Percentiles rank a stretch among this genome's conserved stretches.
phyloP scores from a whole-genome alignment of 30 jellyfish, hydroid and myxozoan genomes.

The Mastigias papua region DNA sequence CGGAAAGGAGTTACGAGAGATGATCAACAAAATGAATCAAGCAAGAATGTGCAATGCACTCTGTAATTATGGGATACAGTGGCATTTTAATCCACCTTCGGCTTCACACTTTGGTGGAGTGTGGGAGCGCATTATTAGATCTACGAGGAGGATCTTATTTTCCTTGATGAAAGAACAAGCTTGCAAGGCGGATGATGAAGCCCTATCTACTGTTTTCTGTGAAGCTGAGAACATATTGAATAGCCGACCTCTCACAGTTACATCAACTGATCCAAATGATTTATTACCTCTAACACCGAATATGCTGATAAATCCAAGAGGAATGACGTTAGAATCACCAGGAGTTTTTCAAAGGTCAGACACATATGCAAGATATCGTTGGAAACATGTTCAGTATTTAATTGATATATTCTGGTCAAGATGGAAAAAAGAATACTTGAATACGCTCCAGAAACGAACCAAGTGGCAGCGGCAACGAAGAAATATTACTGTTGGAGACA shows the following conservation, averaged over 20 bases:
- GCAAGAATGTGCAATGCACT: not conserved
- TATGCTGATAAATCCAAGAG: slow-evolving; percentile 14
- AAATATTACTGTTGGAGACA: slow-evolving; percentile 25
- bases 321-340: slow-evolving; percentile 14
- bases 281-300: slow-evolving; percentile 38
- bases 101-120: slow-evolving; percentile 72
- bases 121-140: slow-evolving; percentile 64
- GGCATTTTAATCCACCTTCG: slow-evolving; percentile 68
- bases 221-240: slow-evolving; percentile 49
- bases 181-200: slow-evolving; percentile 25
- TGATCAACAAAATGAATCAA: slow-evolving; percentile 22
- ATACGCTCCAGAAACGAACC: slow-evolving; percentile 26
- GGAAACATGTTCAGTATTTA: slow-evolving; percentile 42
- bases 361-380: slow-evolving; percentile 17
- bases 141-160: slow-evolving; percentile 37
- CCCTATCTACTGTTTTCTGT: slow-evolving; percentile 38
- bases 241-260: slow-evolving; percentile 38
- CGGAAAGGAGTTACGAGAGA: slow-evolving; percentile 30
- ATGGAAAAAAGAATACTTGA: slow-evolving; percentile 39
- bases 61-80: slow-evolving; percentile 3
- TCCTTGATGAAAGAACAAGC: slow-evolving; percentile 28
- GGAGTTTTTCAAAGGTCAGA: slow-evolving; percentile 36
- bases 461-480: slow-evolving; percentile 31
- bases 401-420: slow-evolving; percentile 48
- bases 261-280: slow-evolving; percentile 34